phyloP scores from a whole-genome alignment of 2,113 vertebrate genomes.

The Grammomys surdaster region DNA sequence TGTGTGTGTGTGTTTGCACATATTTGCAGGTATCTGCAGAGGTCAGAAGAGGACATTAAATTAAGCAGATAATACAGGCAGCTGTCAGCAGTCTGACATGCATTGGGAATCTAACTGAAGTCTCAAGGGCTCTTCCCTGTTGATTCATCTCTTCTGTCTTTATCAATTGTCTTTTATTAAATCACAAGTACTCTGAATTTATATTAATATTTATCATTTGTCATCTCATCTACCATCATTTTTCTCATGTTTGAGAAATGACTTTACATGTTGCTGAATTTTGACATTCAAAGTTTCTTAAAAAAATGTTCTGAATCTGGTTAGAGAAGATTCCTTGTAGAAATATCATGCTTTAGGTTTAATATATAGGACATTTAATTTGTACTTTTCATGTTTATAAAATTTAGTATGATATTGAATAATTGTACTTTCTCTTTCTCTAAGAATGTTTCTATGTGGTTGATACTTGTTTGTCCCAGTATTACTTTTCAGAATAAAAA shows the following conservation, averaged over 20 bases:
- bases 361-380: background rate
- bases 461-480: background rate
- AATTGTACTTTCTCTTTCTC: background rate
- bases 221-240: rapidly evolving
- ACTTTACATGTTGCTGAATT: background rate
- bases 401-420: background rate
- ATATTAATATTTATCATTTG: background rate
- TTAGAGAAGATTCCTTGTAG: background rate
- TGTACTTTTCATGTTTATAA: background rate
- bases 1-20: background rate
- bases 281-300: background rate
- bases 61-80: background rate
- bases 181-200: background rate
- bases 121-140: background rate
- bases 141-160: background rate
- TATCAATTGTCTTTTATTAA: background rate
- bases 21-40: background rate
- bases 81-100: background rate
- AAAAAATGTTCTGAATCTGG: background rate
- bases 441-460: background rate
- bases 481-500: background rate
- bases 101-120: background rate
- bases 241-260: background rate
- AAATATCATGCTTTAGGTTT: background rate
- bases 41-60: background rate